phyloP scores from a whole-genome alignment of 2,888 invertebrate species.

The Malthinus flaveolus region DNA sequence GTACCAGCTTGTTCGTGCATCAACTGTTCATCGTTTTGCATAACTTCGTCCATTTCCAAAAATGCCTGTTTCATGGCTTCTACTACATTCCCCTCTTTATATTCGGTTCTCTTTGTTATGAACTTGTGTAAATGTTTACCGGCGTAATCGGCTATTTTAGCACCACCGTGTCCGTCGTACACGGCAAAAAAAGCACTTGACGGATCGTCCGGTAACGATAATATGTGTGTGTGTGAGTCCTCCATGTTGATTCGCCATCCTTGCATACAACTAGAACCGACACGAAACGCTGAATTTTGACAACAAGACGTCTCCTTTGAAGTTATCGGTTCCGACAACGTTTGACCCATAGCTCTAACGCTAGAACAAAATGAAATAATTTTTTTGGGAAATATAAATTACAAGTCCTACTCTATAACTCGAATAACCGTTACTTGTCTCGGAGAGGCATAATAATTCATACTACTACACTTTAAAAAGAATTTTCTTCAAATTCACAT shows the following conservation, averaged over 20 bases:
- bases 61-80: slow-evolving; percentile 81
- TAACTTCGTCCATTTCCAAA: slow-evolving; percentile 89
- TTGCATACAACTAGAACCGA: slow-evolving; percentile 99
- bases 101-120: slow-evolving; percentile 80
- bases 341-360: slow-evolving; percentile 83
- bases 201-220: slow-evolving; percentile 91
- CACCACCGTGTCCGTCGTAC: slow-evolving; percentile 81
- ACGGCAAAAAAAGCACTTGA: slow-evolving; percentile 90
- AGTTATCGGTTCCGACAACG: slow-evolving; percentile 95
- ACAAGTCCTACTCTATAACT: slow-evolving; percentile 1
- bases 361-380: slow-evolving; percentile 7
- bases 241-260: slow-evolving; percentile 99
- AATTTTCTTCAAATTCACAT: too few relatives aligned
- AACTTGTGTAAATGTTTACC: slow-evolving; percentile 94
- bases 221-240: slow-evolving; percentile 95
- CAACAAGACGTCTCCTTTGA: slow-evolving; percentile 82
- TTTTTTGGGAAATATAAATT: background rate
- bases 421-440: background rate
- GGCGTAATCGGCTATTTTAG: slow-evolving; percentile 91
- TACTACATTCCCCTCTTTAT: slow-evolving; percentile 79
- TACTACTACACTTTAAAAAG: background rate
- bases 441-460: background rate
- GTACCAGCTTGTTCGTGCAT: slow-evolving; percentile 94
- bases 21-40: slow-evolving; percentile 85
- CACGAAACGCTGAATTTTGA: slow-evolving; percentile 70